Conservation (phyloP, 2,797 vertebrate species). For the Falco cherrug region DNA sequence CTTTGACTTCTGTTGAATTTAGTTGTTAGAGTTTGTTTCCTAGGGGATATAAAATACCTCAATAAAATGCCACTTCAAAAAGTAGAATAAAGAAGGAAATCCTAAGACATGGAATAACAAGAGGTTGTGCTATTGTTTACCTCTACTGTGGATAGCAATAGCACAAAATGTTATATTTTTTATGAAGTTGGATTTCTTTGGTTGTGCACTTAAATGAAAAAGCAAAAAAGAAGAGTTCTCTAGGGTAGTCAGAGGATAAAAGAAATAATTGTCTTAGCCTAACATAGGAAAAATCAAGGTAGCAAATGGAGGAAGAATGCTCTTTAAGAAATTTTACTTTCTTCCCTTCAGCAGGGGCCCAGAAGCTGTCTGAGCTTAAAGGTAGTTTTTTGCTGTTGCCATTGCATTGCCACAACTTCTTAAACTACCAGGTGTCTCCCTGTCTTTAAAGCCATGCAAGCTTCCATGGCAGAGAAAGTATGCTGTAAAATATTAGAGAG, state of each 20-base stretch:
- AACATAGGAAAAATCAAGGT: neutral
- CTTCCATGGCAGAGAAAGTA: neutral
- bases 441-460: neutral
- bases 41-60: neutral
- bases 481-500: neutral
- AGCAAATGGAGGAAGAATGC: neutral
- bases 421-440: neutral
- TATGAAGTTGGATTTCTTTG: conserved; percentile 10
- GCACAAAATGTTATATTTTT: neutral
- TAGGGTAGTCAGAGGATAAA: conserved; percentile 8
- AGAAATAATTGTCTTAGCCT: conserved; percentile 4
- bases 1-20: conserved; percentile 47
- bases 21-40: conserved; percentile 4
- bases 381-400: neutral
- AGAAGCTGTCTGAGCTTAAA: neutral
- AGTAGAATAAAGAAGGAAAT: neutral
- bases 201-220: neutral
- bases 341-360: neutral
- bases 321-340: neutral
- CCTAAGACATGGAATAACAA: neutral
- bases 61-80: conserved; percentile 31
- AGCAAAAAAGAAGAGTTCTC: neutral
- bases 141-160: neutral
- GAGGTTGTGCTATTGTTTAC: neutral
- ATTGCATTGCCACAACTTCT: neutral